Conservation (phyloP, 2,113 vertebrate genomes). For the Leucoraja erinaceus region DNA sequence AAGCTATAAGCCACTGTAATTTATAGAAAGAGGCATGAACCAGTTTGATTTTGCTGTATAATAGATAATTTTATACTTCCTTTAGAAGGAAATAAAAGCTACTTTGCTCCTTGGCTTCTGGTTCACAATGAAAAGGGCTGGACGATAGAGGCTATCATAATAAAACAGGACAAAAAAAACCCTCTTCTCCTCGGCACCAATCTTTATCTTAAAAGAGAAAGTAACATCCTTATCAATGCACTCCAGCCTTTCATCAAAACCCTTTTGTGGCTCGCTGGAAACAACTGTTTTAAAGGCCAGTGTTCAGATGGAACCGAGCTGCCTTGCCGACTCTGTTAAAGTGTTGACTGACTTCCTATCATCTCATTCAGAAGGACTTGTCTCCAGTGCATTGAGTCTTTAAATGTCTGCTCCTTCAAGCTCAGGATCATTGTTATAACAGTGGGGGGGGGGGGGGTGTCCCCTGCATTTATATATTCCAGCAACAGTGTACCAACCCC, state of each 20-base stretch:
- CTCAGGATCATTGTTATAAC: constrained; percentile 1
- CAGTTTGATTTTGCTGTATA: constrained; percentile 18
- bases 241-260: constrained; percentile 34
- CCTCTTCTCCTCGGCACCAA: background rate
- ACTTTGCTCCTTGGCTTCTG: constrained; percentile 11
- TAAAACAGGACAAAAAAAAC: background rate
- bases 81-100: constrained; percentile 26
- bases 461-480: background rate
- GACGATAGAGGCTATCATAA: constrained; percentile 12
- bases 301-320: background rate
- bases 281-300: constrained; percentile 22
- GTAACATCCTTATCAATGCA: constrained; percentile 29
- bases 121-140: background rate
- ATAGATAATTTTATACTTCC: constrained; percentile 33
- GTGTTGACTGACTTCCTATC: constrained; percentile 30
- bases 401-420: background rate
- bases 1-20: constrained; percentile 49
- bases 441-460: too few relatives aligned
- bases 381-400: constrained; percentile 10
- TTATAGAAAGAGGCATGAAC: constrained; percentile 39
- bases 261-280: background rate
- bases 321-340: background rate
- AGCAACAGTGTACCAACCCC: too few relatives aligned
- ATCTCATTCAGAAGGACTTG: background rate
- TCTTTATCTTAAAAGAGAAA: constrained; percentile 31